Conservation (phyloP, 1,140 invertebrate genomes). For the Drosophila auraria region DNA sequence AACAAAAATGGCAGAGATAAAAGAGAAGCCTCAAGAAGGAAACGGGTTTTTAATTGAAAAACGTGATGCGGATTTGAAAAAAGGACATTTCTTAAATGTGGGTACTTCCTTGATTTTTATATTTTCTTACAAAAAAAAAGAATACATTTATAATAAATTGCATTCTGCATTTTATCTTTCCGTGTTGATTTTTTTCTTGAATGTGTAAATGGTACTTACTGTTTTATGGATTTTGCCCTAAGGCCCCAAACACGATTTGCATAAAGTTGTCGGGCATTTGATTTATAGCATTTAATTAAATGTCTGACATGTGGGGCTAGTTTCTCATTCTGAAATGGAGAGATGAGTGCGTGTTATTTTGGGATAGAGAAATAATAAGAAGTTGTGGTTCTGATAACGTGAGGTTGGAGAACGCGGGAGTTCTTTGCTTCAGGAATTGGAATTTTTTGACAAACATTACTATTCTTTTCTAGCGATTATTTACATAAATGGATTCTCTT, state of each 20-base stretch:
- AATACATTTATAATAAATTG: neutral
- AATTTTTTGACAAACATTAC: neutral
- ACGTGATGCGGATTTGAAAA: constrained; percentile 56
- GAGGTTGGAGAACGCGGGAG: no score
- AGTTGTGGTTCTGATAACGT: no score
- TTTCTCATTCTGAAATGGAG: constrained; percentile 4
- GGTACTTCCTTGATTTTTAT: neutral
- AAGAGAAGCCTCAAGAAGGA: constrained; percentile 7
- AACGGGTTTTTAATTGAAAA: constrained; percentile 80
- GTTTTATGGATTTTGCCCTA: constrained; percentile 37
- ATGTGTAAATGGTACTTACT: constrained; percentile 11
- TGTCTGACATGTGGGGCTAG: constrained; percentile 29
- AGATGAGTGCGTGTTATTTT: neutral
- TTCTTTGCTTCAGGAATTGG: neutral
- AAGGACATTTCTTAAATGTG: neutral
- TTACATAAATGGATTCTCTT: no score
- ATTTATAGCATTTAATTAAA: constrained; percentile 79
- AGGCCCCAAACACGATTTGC: constrained; percentile 52
- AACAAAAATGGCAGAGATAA: constrained; percentile 5
- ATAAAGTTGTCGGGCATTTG: constrained; percentile 66
- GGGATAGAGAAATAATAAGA: neutral
- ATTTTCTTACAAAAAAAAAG: neutral
- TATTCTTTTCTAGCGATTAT: no score
- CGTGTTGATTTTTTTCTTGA: constrained; percentile 10
- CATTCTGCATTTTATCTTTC: constrained; percentile 13